Percentiles rank a stretch among this genome's conserved stretches.
Evolutionary conservation across 2,113 vertebrate species (phyloP).

Genomic region (Indicator indicator): DNA sequence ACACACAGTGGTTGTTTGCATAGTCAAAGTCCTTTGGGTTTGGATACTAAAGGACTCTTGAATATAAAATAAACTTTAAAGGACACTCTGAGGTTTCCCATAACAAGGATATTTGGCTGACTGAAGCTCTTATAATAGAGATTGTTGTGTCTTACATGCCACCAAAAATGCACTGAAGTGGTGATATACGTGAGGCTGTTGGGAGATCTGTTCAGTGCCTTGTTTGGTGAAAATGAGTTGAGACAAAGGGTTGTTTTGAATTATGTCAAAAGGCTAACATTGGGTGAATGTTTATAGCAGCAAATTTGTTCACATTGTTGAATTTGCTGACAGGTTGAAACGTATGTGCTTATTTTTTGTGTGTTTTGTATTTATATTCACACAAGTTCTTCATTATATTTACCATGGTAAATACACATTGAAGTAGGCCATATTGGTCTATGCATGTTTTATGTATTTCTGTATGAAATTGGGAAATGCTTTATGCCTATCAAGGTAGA

Average conservation of each 20-base stretch:
- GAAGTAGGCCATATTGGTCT: conserved; percentile 90
- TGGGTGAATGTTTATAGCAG: conserved; percentile 68
- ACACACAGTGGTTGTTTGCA: conserved; percentile 5
- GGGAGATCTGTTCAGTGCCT: conserved; percentile 15
- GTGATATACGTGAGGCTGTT: conserved; percentile 11
- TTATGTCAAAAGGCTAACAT: conserved; percentile 65
- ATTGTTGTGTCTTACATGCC: conserved; percentile 29
- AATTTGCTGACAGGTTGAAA: conserved; percentile 73
- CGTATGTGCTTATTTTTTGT: conserved; percentile 73
- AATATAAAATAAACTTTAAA: background rate
- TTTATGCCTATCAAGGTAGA: conserved; percentile 84
- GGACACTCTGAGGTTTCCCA: background rate
- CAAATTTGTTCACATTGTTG: conserved; percentile 69
- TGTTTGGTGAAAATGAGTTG: conserved; percentile 17
- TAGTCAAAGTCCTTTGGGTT: background rate
- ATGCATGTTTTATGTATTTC: conserved; percentile 85
- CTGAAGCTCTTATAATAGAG: conserved; percentile 26
- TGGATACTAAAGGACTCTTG: conserved; percentile 9
- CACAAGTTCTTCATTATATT: conserved; percentile 83
- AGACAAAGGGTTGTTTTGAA: conserved; percentile 68
- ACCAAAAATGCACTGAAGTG: conserved; percentile 46
- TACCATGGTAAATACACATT: conserved; percentile 83
- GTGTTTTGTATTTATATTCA: conserved; percentile 81
- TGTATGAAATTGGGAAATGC: conserved; percentile 88
- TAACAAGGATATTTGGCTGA: conserved; percentile 6